Percentiles rank a stretch among this genome's conserved stretches.
phyloP scores from a whole-genome alignment of 2,113 vertebrate genomes.

The Carassius carassius region DNA sequence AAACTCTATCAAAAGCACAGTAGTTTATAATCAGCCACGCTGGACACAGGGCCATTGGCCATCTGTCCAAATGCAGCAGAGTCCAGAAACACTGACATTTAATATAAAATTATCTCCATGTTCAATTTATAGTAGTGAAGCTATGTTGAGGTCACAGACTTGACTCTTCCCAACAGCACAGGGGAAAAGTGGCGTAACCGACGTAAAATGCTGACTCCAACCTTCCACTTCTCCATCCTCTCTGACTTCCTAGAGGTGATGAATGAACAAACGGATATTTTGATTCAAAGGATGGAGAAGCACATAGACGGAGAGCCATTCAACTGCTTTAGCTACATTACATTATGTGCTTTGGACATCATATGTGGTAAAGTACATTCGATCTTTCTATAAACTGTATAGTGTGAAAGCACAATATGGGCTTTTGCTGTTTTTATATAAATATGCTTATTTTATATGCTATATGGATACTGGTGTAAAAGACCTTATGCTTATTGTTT shows the following conservation, averaged over 20 bases:
- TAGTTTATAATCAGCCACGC: neutral
- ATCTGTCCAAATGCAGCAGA: conserved; percentile 5
- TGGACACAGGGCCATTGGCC: conserved; percentile 7
- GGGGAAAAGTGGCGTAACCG: conserved; percentile 82
- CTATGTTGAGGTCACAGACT: neutral
- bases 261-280: conserved; percentile 82
- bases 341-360: conserved; percentile 76
- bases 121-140: neutral
- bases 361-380: conserved; percentile 68
- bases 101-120: neutral
- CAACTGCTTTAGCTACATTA: no score
- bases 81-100: neutral
- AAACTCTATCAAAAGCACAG: neutral
- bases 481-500: neutral
- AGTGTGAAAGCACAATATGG: neutral
- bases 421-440: neutral
- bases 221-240: conserved; percentile 86
- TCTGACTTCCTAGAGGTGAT: conserved; percentile 85
- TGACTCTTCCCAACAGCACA: conserved; percentile 68
- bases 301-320: conserved; percentile 68
- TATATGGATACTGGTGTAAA: neutral
- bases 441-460: neutral
- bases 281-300: conserved; percentile 78
- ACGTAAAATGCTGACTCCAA: conserved; percentile 86
- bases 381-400: no score